Conservation (phyloP, 2,888 invertebrate species). For the Epistrophella euchroma region DNA sequence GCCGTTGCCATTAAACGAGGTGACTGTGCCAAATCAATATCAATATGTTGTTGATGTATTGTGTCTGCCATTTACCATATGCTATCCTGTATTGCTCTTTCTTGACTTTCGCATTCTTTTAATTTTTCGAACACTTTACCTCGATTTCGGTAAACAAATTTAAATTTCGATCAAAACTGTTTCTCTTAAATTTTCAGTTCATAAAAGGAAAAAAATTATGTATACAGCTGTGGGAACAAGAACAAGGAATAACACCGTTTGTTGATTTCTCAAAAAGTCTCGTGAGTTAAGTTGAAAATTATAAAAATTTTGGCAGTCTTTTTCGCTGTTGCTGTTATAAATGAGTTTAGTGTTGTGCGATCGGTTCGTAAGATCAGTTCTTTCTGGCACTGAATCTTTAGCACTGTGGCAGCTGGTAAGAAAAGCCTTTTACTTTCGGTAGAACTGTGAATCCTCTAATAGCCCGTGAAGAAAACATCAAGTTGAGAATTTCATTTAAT, state of each 20-base stretch:
- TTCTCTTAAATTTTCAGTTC: conserved; percentile 5
- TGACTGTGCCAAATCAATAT: background rate
- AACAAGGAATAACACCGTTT: background rate
- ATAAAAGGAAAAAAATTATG: conserved; percentile 11
- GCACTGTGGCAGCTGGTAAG: background rate
- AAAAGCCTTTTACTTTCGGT: background rate
- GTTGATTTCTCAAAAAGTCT: conserved; percentile 17
- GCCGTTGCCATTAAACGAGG: conserved; percentile 18
- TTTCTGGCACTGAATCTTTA: background rate
- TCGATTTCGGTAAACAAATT: background rate
- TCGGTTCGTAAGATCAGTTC: conserved; percentile 26
- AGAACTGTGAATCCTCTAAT: background rate
- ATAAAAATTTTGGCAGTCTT: conserved; percentile 22
- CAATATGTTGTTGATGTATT: background rate
- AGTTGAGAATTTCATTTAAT: background rate
- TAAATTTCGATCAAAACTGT: background rate
- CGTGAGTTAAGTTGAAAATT: conserved; percentile 7
- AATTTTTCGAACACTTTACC: background rate
- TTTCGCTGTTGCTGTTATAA: background rate
- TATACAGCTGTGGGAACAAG: too few relatives aligned
- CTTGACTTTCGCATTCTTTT: background rate
- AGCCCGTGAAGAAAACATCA: background rate
- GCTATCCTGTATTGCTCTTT: background rate
- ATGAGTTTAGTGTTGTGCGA: conserved; percentile 14
- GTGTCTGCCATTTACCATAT: conserved; percentile 2